Evolutionary conservation across 1,140 invertebrate species (phyloP), one percentile per base, ranked within the genome.

Genomic region (Caenorhabditis tropicalis): DNA sequence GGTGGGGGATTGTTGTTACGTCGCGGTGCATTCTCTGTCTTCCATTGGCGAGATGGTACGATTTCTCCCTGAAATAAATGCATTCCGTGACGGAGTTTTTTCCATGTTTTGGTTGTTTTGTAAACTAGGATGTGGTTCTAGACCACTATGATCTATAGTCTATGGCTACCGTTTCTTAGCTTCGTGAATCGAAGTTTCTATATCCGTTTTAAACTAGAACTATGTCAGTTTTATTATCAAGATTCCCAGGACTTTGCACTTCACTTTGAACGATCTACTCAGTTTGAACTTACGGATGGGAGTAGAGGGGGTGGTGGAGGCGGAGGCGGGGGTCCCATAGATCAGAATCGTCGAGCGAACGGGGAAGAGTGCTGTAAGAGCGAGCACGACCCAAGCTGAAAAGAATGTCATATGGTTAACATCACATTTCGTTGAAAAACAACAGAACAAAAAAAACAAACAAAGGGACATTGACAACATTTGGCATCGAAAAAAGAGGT

Each of bases 221-320:
- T n/a, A n/a, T n/a, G 0, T 53, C 51, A 53, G 21, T 53, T 53
- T n/a, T 29, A 0, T 58, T 58, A 9, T 58, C 7, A 10, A 27
- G 24, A 12, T 29, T 12, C 5, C 27, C 53, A 58, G 27, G n/a
- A n/a, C n/a, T n/a, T n/a, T n/a, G n/a, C n/a, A n/a, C 29, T 56
- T 15, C 21, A 31, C n/a, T 83, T 49, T n/a, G 5, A 4, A n/a
- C 16, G 9, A 19, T 46, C 29, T n/a, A 27, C 31, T 21, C 16
- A 16, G 5, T 10, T 24, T 46, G 7, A 60, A 79, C 84, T 87
- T 82, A 86, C 46, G 86, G 82, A 65, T 87, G 36, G 39, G 82
- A 74, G 85, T 87, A 81, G 80, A 87, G 85, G 86, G 86, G 86
- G 86, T 87, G 86, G 86, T 49, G 86, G 85, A 84, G 85, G 86